Conservation (phyloP, 2,888 invertebrate genomes). For the Germaria angustata region DNA sequence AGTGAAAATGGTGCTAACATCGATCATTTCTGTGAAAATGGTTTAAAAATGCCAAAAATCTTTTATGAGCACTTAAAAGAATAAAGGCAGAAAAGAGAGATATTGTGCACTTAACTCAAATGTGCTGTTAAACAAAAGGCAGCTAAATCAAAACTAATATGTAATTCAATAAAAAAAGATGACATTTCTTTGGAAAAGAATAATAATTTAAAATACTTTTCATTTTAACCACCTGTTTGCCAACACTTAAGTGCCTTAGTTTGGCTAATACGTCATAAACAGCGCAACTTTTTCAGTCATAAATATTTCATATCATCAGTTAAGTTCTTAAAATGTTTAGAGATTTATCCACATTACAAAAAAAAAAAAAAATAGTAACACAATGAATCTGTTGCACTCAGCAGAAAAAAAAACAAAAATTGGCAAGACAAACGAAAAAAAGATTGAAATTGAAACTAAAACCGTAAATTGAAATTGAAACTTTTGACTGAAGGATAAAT, state of each 20-base stretch:
- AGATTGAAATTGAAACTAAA: slow-evolving; percentile 64
- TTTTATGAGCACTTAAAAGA: too few relatives aligned
- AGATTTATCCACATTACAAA: neutral
- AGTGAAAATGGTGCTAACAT: too few relatives aligned
- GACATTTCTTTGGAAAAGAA: too few relatives aligned
- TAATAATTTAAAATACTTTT: too few relatives aligned
- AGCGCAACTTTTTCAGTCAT: slow-evolving; percentile 48
- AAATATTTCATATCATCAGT: slow-evolving; percentile 56
- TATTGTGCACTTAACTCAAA: too few relatives aligned
- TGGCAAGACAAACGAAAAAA: slow-evolving; percentile 27
- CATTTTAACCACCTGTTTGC: neutral
- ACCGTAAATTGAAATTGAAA: slow-evolving; percentile 66
- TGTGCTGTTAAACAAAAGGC: too few relatives aligned
- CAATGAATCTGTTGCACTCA: slow-evolving; percentile 44
- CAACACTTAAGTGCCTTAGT: neutral
- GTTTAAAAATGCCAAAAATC: too few relatives aligned
- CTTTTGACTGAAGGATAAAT: slow-evolving; percentile 65
- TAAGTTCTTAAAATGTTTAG: slow-evolving; percentile 45
- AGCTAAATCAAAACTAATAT: too few relatives aligned
- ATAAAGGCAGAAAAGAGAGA: too few relatives aligned
- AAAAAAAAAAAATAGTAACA: slow-evolving; percentile 15
- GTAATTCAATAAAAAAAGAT: too few relatives aligned
- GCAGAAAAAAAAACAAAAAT: neutral
- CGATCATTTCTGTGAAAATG: too few relatives aligned
- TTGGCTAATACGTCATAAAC: slow-evolving; percentile 8